Percentiles rank a stretch among this genome's conserved stretches.
Conservation (phyloP, 2,797 vertebrate species). For the Oreonectes daqikongensis region DNA sequence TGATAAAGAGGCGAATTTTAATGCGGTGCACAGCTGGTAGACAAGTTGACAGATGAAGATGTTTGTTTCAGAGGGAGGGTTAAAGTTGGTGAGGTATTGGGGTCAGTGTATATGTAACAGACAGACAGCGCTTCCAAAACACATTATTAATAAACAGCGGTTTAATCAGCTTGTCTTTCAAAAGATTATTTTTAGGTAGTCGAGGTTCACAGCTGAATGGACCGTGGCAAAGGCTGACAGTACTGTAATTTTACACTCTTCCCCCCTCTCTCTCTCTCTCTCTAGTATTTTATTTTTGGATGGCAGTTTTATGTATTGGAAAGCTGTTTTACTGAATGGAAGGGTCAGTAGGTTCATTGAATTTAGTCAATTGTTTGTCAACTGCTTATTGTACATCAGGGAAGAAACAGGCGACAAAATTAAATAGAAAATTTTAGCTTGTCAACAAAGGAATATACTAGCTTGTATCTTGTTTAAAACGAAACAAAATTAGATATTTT, state of each 20-base stretch:
- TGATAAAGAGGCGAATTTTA: background rate
- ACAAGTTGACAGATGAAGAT: background rate
- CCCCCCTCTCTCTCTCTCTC: too few relatives aligned
- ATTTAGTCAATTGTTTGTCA: background rate
- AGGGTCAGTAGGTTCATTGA: slow-evolving; percentile 3
- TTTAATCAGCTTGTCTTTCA: slow-evolving; percentile 47
- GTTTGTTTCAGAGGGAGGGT: slow-evolving; percentile 25
- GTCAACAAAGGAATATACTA: background rate
- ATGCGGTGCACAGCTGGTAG: background rate
- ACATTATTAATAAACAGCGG: slow-evolving; percentile 41
- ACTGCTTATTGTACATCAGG: background rate
- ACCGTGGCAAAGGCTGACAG: background rate
- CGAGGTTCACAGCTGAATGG: slow-evolving; percentile 28
- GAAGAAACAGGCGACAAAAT: background rate
- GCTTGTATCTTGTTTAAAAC: background rate
- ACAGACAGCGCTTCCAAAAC: slow-evolving; percentile 36
- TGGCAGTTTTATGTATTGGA: slow-evolving; percentile 12
- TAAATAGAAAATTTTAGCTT: too few relatives aligned
- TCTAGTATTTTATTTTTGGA: slow-evolving; percentile 38
- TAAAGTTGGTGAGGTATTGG: slow-evolving; percentile 20
- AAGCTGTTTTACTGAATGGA: slow-evolving; percentile 18
- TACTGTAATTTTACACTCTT: slow-evolving; percentile 31
- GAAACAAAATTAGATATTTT: background rate
- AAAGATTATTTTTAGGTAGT: slow-evolving; percentile 50
- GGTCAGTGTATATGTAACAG: slow-evolving; percentile 25